Evolutionary conservation across 2,113 vertebrate species (phyloP).

Genomic region (Pterocles gutturalis): DNA sequence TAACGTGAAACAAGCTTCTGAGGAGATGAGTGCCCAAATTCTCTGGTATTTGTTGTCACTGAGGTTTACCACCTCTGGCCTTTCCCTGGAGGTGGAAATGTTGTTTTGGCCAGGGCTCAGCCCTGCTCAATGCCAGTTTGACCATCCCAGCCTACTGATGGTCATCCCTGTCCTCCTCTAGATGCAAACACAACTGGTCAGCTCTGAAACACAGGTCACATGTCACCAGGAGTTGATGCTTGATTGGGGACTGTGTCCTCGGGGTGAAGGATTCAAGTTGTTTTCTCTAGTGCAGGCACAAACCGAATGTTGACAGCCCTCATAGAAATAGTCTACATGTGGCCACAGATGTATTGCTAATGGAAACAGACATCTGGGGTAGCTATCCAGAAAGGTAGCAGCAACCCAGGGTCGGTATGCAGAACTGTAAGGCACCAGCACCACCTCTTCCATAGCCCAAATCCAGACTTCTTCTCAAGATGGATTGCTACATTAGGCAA

Average conservation of each 20-base stretch:
- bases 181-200: neutral
- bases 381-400: neutral
- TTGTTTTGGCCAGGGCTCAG: neutral
- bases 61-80: neutral
- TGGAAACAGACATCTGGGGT: accelerated
- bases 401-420: neutral
- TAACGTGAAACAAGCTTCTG: neutral
- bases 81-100: neutral
- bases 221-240: neutral
- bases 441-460: neutral
- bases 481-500: neutral
- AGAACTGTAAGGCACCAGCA: neutral
- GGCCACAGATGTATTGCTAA: neutral
- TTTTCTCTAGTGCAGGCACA: neutral
- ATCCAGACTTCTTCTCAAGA: neutral
- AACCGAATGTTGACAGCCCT: neutral
- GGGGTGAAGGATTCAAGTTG: neutral
- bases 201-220: neutral
- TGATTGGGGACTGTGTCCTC: neutral
- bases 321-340: accelerated
- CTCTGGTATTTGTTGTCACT: neutral
- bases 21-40: neutral
- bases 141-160: neutral
- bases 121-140: accelerated
- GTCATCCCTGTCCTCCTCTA: neutral